A percentile compares a stretch with the other conserved stretches of the same genome.
These are phyloP conservation scores for Malurus elegans DNA, from an alignment of 2,113 vertebrate genomes.

Conservation along the genomic window DNA sequence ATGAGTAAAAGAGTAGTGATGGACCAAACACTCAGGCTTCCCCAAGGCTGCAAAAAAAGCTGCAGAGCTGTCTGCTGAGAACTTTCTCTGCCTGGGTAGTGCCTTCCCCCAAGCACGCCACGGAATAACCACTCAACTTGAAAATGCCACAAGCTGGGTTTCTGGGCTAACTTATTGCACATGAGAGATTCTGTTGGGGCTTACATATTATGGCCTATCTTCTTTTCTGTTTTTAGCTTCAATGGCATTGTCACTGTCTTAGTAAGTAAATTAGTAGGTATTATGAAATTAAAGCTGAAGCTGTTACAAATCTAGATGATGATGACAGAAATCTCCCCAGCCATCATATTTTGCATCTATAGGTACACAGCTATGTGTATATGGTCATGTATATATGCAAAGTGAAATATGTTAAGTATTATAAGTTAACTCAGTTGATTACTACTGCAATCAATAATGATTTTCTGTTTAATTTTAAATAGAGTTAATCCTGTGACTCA, in stretches of 20 bases:
- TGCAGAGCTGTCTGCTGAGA: background rate
- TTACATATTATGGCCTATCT: background rate
- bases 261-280: background rate
- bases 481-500: background rate
- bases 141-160: background rate
- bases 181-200: background rate
- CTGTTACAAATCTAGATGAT: background rate
- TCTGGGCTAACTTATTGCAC: background rate
- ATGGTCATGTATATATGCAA: background rate
- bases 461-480: background rate
- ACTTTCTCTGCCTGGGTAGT: background rate
- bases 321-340: background rate
- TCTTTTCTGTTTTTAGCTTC: background rate
- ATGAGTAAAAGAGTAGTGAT: background rate
- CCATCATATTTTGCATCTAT: background rate
- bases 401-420: background rate
- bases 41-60: background rate
- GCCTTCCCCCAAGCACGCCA: background rate
- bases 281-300: background rate
- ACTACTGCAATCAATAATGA: background rate
- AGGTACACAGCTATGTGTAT: rapidly evolving
- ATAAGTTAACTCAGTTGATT: rapidly evolving
- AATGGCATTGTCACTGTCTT: rapidly evolving
- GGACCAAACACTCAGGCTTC: background rate
- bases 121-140: background rate